These are phyloP conservation scores for Machimus rusticus DNA, from an alignment of 2,888 invertebrate species.

Conservation along the genomic window DNA sequence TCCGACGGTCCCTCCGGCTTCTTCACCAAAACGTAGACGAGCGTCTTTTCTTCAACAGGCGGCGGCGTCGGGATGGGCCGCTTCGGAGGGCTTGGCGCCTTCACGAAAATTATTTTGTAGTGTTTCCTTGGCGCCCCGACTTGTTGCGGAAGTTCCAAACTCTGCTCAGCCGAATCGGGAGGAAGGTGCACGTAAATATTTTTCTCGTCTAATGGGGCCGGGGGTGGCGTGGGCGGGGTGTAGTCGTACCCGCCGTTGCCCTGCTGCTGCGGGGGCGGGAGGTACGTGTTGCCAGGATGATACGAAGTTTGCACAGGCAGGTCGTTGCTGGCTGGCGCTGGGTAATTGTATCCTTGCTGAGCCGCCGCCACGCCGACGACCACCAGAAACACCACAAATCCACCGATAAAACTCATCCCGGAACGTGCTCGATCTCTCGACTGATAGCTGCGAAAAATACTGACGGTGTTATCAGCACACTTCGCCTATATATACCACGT, in stretches of 20 bases:
- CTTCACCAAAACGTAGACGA: conserved; percentile 88
- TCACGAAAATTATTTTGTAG: conserved; percentile 69
- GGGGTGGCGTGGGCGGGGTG: conserved; percentile 47
- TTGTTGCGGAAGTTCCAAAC: conserved; percentile 54
- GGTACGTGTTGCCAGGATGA: not conserved
- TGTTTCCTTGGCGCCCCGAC: conserved; percentile 64
- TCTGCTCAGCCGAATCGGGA: conserved; percentile 64
- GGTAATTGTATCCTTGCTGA: conserved; percentile 11
- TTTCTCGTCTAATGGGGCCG: conserved; percentile 51
- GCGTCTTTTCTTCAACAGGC: conserved; percentile 87
- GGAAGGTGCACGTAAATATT: conserved; percentile 67
- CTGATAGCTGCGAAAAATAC: not conserved
- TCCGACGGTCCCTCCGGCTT: conserved; percentile 79
- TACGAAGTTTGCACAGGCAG: not conserved
- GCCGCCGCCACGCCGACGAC: not conserved
- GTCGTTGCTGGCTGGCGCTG: not conserved
- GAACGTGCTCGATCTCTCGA: not conserved
- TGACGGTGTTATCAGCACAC: not conserved
- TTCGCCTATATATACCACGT: conserved; percentile 4
- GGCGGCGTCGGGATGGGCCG: conserved; percentile 70
- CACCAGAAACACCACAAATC: not conserved
- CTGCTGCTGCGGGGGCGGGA: not conserved
- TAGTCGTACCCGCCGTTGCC: not conserved
- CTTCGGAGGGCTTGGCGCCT: conserved; percentile 65
- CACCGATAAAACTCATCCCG: not conserved